Evolutionary conservation across 2,888 invertebrate genomes (phyloP).

Genomic region (Harpalus rubripes): DNA sequence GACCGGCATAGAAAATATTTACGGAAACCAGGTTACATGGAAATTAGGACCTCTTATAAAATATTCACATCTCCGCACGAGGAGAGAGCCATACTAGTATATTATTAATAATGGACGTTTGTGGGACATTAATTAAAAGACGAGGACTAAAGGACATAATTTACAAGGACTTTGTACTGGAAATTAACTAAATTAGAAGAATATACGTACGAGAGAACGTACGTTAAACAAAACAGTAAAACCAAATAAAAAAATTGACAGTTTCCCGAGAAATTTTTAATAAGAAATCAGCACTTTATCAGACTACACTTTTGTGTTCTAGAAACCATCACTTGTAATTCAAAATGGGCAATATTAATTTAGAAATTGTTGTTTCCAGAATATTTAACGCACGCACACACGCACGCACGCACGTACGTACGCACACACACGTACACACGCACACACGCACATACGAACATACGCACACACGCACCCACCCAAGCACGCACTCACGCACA

Average conservation of each 20-base stretch:
- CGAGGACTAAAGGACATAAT: neutral
- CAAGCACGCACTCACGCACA: no score
- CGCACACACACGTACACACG: no score
- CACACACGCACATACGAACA: no score
- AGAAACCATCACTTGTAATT: no score
- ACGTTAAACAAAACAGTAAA: neutral
- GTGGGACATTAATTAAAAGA: neutral
- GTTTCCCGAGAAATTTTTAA: no score
- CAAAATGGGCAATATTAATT: no score
- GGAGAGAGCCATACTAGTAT: neutral
- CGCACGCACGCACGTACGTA: no score
- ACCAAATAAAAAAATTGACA: neutral
- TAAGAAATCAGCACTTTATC: no score
- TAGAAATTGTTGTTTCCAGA: no score
- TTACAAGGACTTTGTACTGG: neutral
- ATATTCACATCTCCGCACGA: neutral
- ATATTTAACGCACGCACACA: no score
- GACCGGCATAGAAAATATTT: neutral
- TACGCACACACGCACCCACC: no score
- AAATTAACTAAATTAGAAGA: constrained; percentile 2
- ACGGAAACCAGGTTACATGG: neutral
- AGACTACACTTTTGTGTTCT: no score
- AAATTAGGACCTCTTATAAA: constrained; percentile 1
- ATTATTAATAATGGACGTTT: constrained; percentile 1
- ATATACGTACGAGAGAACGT: neutral